A percentile compares a stretch with the other conserved stretches of the same genome.
phyloP scores from a whole-genome alignment of 2,888 invertebrate species.

The Spisula solida region DNA sequence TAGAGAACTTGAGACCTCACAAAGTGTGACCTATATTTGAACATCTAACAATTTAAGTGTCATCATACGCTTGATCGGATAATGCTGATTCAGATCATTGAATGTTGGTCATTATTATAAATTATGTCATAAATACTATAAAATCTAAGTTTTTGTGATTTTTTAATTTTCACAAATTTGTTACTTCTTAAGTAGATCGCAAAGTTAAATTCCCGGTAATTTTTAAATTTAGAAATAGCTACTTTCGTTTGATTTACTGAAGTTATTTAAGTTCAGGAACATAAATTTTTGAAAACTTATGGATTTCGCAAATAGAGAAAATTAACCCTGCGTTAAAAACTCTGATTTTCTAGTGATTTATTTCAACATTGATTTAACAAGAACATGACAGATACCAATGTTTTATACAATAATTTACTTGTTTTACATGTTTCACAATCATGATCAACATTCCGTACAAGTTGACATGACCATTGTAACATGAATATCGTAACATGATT shows the following conservation, averaged over 20 bases:
- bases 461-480: not conserved
- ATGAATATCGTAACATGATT: slow-evolving; percentile 9
- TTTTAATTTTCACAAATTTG: too few species aligned
- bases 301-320: too few species aligned
- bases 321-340: too few species aligned
- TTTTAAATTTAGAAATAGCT: too few species aligned
- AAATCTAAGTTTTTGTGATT: too few species aligned
- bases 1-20: not conserved
- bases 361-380: not conserved
- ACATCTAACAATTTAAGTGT: not conserved
- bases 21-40: not conserved
- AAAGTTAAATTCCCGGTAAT: too few species aligned
- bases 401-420: slow-evolving; percentile 13
- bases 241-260: too few species aligned
- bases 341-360: not conserved
- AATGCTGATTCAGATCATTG: not conserved
- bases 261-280: too few species aligned
- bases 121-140: not conserved
- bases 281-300: too few species aligned
- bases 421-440: not conserved
- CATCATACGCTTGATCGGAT: not conserved
- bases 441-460: not conserved
- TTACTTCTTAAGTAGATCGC: too few species aligned
- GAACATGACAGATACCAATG: slow-evolving; percentile 4
- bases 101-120: slow-evolving; percentile 1